A percentile compares a stretch with the other conserved stretches of the same genome.
These are phyloP conservation scores for Ispidina picta DNA, from an alignment of 2,797 vertebrate species.

Conservation along the genomic window DNA sequence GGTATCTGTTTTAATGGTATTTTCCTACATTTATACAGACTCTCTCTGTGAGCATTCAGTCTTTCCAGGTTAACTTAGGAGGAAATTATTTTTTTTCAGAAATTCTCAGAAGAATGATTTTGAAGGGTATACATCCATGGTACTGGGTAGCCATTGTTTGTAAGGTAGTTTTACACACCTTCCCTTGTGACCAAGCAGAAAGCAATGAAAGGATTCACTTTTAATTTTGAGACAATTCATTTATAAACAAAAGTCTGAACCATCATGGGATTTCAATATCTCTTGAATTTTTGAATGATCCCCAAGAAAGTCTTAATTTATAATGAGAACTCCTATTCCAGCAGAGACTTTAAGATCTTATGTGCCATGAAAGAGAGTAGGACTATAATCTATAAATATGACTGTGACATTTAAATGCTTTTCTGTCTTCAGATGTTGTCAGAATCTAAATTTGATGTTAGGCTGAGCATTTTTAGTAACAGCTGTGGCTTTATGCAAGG, in stretches of 20 bases:
- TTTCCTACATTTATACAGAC: background rate
- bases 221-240: background rate
- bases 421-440: background rate
- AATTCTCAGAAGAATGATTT: background rate
- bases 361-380: background rate
- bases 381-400: background rate
- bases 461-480: background rate
- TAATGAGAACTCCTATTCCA: background rate
- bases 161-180: rapidly evolving
- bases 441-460: background rate
- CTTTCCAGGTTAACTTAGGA: background rate
- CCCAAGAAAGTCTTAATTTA: background rate
- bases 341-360: background rate
- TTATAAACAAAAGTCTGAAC: background rate
- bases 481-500: background rate
- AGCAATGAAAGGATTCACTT: background rate
- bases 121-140: background rate
- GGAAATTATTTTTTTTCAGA: background rate
- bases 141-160: background rate
- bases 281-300: background rate
- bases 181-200: background rate
- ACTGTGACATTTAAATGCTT: background rate
- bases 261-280: background rate
- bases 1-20: background rate
- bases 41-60: background rate